Conservation (phyloP, 1,140 invertebrate species). For the Cotesia vestalis region DNA sequence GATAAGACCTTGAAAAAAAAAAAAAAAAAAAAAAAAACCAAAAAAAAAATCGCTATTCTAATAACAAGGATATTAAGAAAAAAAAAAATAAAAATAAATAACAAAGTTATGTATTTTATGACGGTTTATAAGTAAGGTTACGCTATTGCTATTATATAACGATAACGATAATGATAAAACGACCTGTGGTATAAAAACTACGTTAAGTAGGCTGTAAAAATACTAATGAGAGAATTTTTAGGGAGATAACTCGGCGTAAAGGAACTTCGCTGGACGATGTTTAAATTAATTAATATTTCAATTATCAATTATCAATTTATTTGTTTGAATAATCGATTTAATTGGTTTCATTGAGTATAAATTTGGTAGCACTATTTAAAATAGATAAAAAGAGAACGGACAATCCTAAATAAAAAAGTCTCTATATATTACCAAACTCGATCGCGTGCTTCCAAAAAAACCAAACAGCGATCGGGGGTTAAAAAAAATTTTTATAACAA, state of each 20-base stretch:
- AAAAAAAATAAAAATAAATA: slow-evolving; percentile 38
- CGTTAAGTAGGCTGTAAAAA: slow-evolving; percentile 43
- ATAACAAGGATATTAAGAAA: slow-evolving; percentile 48
- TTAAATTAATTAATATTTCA: slow-evolving; percentile 26
- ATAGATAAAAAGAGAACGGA: not conserved
- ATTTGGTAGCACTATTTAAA: not conserved
- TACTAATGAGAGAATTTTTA: slow-evolving; percentile 26
- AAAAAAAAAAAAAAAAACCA: slow-evolving; percentile 22
- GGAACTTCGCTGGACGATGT: slow-evolving; percentile 34
- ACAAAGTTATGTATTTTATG: slow-evolving; percentile 65
- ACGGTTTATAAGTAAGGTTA: slow-evolving; percentile 64
- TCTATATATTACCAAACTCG: slow-evolving; percentile 1
- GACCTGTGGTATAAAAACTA: slow-evolving; percentile 47
- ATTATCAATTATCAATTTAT: not conserved
- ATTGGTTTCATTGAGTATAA: too few relatives aligned
- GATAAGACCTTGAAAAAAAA: slow-evolving; percentile 25
- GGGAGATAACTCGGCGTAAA: slow-evolving; percentile 27
- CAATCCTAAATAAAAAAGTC: slow-evolving; percentile 6
- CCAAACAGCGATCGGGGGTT: slow-evolving; percentile 20
- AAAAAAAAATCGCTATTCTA: slow-evolving; percentile 43
- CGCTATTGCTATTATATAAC: slow-evolving; percentile 52
- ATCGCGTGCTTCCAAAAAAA: slow-evolving; percentile 30
- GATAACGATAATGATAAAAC: slow-evolving; percentile 45
- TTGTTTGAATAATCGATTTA: not conserved
- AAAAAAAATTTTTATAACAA: slow-evolving; percentile 4